Evolutionary conservation across 2,113 vertebrate genomes (phyloP).

Genomic region (Petaurus breviceps): DNA sequence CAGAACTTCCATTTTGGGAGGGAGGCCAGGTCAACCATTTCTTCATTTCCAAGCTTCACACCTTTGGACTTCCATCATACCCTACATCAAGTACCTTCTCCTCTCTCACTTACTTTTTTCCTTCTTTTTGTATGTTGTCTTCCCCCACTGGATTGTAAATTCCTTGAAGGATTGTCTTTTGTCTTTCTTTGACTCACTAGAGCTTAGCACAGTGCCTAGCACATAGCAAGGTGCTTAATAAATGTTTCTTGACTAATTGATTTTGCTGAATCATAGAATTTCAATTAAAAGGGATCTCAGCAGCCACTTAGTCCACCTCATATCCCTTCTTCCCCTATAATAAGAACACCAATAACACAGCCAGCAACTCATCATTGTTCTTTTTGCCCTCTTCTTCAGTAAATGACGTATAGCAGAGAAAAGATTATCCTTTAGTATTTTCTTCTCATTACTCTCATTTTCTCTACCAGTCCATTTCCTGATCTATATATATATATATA

Average conservation of each 20-base stretch:
- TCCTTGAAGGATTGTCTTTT: background rate
- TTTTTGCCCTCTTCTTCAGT: background rate
- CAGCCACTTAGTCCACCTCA: background rate
- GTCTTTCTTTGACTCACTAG: background rate
- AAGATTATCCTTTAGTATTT: background rate
- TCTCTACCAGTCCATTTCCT: background rate
- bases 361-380: background rate
- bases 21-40: background rate
- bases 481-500: constrained; percentile 18
- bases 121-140: background rate
- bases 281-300: background rate
- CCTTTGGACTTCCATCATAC: background rate
- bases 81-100: background rate
- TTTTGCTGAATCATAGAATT: background rate
- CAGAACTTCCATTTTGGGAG: background rate
- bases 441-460: background rate
- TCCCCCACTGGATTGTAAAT: background rate
- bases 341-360: background rate
- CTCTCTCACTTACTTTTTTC: no score
- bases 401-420: background rate
- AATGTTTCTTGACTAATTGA: background rate
- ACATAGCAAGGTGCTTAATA: background rate
- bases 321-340: background rate
- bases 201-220: background rate
- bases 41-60: background rate